Evolutionary conservation across 2,888 invertebrate species (phyloP), one percentile per base, ranked within the genome.

Genomic region (Melieria picta): DNA sequence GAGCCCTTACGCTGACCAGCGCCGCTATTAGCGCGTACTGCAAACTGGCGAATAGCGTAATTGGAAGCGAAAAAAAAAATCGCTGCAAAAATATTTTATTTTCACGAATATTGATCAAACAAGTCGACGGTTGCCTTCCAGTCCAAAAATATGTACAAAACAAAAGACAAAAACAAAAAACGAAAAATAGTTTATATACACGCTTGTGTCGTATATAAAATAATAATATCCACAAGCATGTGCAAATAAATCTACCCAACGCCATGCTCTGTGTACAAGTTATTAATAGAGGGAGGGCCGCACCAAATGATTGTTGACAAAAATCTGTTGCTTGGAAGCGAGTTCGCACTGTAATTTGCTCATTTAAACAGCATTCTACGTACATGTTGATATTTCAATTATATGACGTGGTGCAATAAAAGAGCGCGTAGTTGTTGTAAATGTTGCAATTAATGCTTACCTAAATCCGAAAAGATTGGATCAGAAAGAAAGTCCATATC

Each of bases 401-500:
- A 56, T 56, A 56, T 56, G 7, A 56, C 13, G 13, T 56, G 57
- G 16, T 56, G 13, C 13, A 56, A n/a, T n/a, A 50, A 50, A 50
- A 30, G 1, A 30, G 30, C 2, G 30, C 30, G 3, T 3, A 30
- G 30, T 30, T 30, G 30, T 30, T 30, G 30, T 30, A 30, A 30
- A 30, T 30, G 30, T 30, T 30, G 30, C 4, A 11, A 64, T 11
- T 4, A 60, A 50, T 46, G 73, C 84, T 86, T 79, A 86, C 86
- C 81, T 76, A 86, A 83, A 77, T 85, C 85, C 74, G 85, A 78
- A 79, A 86, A 83, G 72, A 82, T 79, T 56, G 81, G 80, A 81
- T 86, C 86, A 79, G 80, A 80, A 78, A 81, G 78, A 79, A 86
- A 86, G 79, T 86, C 86, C 85, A 86, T 86, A 78, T 82, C 84